Evolutionary conservation across 2,113 vertebrate species (phyloP), one percentile per base, ranked within the genome.

Genomic region (Puffinus mauretanicus): DNA sequence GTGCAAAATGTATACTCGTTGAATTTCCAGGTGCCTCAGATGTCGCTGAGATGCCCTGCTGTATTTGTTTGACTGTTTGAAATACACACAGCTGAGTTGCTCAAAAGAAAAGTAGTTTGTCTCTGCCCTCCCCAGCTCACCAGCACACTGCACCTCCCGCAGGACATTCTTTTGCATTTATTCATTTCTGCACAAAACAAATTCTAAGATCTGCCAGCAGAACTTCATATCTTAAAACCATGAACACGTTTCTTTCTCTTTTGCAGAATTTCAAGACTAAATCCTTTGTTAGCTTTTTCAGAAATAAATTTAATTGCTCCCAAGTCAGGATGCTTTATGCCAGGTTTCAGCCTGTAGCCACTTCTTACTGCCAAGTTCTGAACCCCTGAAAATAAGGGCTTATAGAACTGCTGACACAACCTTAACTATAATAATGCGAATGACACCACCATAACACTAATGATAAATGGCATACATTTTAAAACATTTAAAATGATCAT

Each of bases 401-500:
- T 96, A 55, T 42, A 76, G 92, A 97, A 98, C 95, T 96, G 97
- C 96, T 95, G 97, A 97, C 97, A 97, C 97, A 97, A 98, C 91
- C 79, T 95, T 95, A 97, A 92, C 94, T 96, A 42, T 95, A 97
- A 97, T 96, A 98, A 97, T 78, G 85, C 1, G 46, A 96, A 86
- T 92, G 93, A 97, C 97, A 95, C 93, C 61, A 92, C 95, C 96
- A 94, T 98, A 97, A 96, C 93, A 97, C 94, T 98, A 98, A 98
- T 98, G 97, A 98, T 98, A 97, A 98, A 98, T 98, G 96, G 65
- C 94, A 97, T 96, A 97, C 95, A 97, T 98, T 98, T 98, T 94
- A 98, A 97, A 98, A 97, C 97, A 98, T 98, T 98, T 98, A 97
- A 98, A 98, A 97, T 98, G 86, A 97, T 98, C 98, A 97, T 97